Evolutionary conservation across 2,888 invertebrate genomes (phyloP).

Genomic region (Ptychoptera contaminata): DNA sequence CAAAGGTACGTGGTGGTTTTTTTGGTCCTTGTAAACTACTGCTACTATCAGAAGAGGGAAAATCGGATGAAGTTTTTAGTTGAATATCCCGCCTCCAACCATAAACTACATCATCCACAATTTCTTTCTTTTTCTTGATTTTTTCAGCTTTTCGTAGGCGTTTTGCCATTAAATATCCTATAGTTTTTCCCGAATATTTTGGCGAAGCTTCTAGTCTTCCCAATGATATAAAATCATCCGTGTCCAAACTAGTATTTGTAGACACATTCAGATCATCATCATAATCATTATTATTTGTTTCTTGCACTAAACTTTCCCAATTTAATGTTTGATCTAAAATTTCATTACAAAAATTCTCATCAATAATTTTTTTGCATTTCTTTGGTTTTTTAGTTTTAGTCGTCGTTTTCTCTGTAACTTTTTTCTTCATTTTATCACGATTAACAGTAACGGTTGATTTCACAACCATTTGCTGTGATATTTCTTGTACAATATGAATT

Average conservation of each 20-base stretch:
- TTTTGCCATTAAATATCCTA: slow-evolving; percentile 3
- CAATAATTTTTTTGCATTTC: slow-evolving; percentile 4
- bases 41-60: background rate
- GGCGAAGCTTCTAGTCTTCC: slow-evolving; percentile 3
- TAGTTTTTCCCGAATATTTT: slow-evolving; percentile 5
- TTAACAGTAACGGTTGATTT: slow-evolving; percentile 28
- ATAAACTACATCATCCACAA: background rate
- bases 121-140: background rate
- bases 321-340: slow-evolving; percentile 5
- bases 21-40: slow-evolving; percentile 12
- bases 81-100: background rate
- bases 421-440: slow-evolving; percentile 7
- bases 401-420: background rate
- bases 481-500: slow-evolving; percentile 28
- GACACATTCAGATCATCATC: slow-evolving; percentile 2
- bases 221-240: background rate
- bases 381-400: background rate
- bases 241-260: background rate
- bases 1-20: slow-evolving; percentile 25
- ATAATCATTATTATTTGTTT: background rate
- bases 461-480: slow-evolving; percentile 22
- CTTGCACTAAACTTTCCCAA: background rate
- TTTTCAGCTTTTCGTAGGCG: slow-evolving; percentile 3
- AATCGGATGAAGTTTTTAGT: background rate
- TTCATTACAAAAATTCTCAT: slow-evolving; percentile 7